Conservation (phyloP, 2,888 invertebrate species). For the Deilephila porcellus region DNA sequence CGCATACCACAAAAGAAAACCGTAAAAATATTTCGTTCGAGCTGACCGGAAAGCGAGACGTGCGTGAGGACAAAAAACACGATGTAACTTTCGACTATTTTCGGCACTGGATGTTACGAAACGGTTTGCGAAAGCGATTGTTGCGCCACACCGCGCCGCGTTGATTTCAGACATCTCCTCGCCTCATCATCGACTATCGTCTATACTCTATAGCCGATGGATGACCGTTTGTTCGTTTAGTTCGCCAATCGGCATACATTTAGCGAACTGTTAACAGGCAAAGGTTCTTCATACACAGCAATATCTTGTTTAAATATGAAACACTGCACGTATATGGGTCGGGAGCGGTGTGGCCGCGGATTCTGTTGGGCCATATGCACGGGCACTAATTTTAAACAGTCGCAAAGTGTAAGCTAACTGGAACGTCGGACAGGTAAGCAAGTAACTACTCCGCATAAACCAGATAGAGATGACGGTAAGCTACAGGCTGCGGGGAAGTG, state of each 20-base stretch:
- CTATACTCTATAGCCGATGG: not conserved
- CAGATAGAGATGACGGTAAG: slow-evolving; percentile 76
- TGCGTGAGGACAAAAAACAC: slow-evolving; percentile 63
- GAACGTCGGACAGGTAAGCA: slow-evolving; percentile 70
- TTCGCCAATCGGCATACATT: not conserved
- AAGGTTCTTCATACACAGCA: not conserved
- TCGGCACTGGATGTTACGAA: slow-evolving; percentile 70
- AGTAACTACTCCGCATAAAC: slow-evolving; percentile 62
- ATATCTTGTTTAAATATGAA: not conserved
- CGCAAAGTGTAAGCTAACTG: slow-evolving; percentile 59
- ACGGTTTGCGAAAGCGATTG: slow-evolving; percentile 75
- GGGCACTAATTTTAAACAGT: slow-evolving; percentile 36
- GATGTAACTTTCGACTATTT: slow-evolving; percentile 76
- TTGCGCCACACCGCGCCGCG: slow-evolving; percentile 60
- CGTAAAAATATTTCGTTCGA: slow-evolving; percentile 23
- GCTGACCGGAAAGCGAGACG: slow-evolving; percentile 41
- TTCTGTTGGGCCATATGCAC: slow-evolving; percentile 12
- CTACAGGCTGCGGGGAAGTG: slow-evolving; percentile 58
- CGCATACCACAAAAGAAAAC: slow-evolving; percentile 14
- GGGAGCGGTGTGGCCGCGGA: too few species aligned
- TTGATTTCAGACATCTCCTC: slow-evolving; percentile 51
- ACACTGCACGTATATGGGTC: not conserved
- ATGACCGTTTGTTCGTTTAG: not conserved
- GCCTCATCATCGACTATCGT: slow-evolving; percentile 23
- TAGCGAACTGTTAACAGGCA: not conserved